Conservation (phyloP, 2,113 vertebrate genomes). For the Campylorhamphus procurvoides region DNA sequence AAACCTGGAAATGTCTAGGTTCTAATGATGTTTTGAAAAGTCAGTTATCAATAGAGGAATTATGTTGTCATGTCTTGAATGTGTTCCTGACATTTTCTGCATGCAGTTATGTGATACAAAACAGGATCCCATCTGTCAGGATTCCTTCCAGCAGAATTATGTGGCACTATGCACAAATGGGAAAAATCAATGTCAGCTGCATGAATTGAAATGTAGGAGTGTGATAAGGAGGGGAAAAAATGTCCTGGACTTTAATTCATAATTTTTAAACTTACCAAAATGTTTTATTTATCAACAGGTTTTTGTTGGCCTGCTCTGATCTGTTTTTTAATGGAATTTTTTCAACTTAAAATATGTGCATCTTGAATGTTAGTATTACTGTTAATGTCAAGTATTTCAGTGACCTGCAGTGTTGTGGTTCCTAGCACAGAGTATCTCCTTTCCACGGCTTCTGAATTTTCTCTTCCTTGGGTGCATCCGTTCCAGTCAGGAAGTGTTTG, state of each 20-base stretch:
- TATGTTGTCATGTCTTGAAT: conserved; percentile 58
- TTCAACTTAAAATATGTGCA: background rate
- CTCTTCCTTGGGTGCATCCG: background rate
- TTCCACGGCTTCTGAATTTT: background rate
- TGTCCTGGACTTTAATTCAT: conserved; percentile 19
- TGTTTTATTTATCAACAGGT: conserved; percentile 15
- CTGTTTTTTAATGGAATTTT: background rate
- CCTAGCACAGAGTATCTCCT: background rate
- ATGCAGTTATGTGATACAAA: conserved; percentile 54
- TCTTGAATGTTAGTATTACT: background rate
- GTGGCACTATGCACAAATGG: conserved; percentile 62
- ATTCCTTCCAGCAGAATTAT: conserved; percentile 40
- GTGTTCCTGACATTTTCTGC: conserved; percentile 70
- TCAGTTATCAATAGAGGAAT: conserved; percentile 68
- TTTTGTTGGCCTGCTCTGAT: background rate
- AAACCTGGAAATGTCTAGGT: conserved; percentile 63
- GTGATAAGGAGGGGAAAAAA: conserved; percentile 70
- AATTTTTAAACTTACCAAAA: conserved; percentile 15
- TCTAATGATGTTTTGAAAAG: conserved; percentile 66
- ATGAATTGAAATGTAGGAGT: conserved; percentile 66
- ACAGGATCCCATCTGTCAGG: conserved; percentile 61
- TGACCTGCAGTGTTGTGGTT: background rate
- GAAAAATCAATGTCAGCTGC: conserved; percentile 74
- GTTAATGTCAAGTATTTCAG: background rate
- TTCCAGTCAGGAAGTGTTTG: background rate